These are phyloP conservation scores for Leptarthrus brevirostris DNA, from an alignment of 2,888 invertebrate species.

Conservation along the genomic window DNA sequence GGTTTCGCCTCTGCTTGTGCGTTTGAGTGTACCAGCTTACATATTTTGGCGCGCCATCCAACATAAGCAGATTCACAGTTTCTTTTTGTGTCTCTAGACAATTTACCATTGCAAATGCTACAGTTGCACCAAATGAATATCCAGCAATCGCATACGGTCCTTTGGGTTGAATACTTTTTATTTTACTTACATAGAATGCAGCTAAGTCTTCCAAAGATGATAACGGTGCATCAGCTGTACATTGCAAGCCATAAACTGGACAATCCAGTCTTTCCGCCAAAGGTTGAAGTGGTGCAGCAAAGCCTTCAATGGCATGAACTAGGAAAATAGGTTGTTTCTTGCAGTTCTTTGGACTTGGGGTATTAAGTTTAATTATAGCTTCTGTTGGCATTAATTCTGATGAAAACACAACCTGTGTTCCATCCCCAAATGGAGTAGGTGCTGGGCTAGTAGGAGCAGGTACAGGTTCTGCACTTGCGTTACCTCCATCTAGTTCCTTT, in stretches of 20 bases:
- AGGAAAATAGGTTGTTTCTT: constrained; percentile 73
- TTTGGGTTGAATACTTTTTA: constrained; percentile 79
- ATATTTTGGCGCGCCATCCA: constrained; percentile 92
- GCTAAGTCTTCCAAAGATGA: constrained; percentile 80
- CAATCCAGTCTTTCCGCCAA: constrained; percentile 79
- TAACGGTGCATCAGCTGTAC: constrained; percentile 80
- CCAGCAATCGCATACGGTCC: constrained; percentile 92
- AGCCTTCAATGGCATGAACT: constrained; percentile 90
- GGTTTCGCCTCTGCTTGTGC: constrained; percentile 68
- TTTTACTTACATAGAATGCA: constrained; percentile 76
- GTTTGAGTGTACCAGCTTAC: constrained; percentile 79
- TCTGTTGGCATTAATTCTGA: constrained; percentile 81
- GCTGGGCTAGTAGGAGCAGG: constrained; percentile 56
- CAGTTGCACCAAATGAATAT: constrained; percentile 95
- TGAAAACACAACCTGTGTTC: constrained; percentile 70
- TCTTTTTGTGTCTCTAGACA: constrained; percentile 76
- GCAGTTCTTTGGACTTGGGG: constrained; percentile 69
- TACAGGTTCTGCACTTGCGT: constrained; percentile 49
- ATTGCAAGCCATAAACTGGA: constrained; percentile 91
- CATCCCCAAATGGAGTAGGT: constrained; percentile 64
- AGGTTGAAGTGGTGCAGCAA: constrained; percentile 76
- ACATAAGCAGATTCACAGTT: constrained; percentile 71
- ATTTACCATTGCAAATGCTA: constrained; percentile 94
- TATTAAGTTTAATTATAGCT: constrained; percentile 74
- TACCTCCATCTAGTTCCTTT: constrained; percentile 67